Conservation (phyloP, 2,888 invertebrate genomes). For the Belgica antarctica region DNA sequence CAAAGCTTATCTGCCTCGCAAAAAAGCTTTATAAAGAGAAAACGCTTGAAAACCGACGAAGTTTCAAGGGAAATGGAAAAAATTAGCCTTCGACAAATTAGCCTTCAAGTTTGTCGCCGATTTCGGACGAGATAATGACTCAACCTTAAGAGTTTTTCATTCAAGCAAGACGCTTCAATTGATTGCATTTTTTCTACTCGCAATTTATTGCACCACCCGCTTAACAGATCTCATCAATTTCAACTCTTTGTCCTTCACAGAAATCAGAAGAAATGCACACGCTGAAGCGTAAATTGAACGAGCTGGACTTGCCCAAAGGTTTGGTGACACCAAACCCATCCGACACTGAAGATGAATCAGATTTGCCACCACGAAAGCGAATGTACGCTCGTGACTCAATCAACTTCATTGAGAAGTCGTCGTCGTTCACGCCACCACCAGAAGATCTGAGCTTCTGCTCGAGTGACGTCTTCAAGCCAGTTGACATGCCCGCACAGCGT, state of each 20-base stretch:
- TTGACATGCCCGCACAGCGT: conserved; percentile 52
- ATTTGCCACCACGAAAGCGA: conserved; percentile 57
- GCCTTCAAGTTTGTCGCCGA: not conserved
- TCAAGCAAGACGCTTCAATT: not conserved
- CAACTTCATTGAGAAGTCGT: conserved; percentile 39
- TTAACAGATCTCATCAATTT: not conserved
- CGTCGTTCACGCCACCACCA: conserved; percentile 46
- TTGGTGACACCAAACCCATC: conserved; percentile 80
- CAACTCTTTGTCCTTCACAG: conserved; percentile 18
- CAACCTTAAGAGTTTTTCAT: not conserved
- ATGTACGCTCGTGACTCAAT: conserved; percentile 54
- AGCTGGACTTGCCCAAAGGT: conserved; percentile 51
- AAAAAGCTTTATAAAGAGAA: conserved; percentile 1
- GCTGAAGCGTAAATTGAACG: conserved; percentile 45
- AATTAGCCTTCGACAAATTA: not conserved
- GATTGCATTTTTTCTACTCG: not conserved
- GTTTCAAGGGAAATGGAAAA: not conserved
- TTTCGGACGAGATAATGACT: not conserved
- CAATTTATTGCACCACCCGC: not conserved
- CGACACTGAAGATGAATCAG: conserved; percentile 75
- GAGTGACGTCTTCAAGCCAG: conserved; percentile 42
- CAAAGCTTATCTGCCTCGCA: too few species aligned
- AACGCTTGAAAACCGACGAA: not conserved
- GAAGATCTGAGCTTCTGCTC: conserved; percentile 45
- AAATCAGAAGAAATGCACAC: conserved; percentile 44